Percentiles rank a stretch among this genome's conserved stretches.
Conservation (phyloP, 2,797 vertebrate species). For the Rousettus madagascariensis region DNA sequence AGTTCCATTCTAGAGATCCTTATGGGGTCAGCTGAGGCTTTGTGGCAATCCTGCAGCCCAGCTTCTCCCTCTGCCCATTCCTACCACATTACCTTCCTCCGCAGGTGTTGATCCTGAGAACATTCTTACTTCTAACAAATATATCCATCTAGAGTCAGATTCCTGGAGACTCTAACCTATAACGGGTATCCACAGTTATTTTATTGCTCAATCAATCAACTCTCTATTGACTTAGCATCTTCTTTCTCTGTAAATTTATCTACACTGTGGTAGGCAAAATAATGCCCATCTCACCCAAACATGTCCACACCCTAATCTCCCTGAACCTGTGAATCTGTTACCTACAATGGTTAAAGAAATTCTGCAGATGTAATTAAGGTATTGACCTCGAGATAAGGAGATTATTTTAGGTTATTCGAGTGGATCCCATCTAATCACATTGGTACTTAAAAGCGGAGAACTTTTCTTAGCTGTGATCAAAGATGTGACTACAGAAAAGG, state of each 20-base stretch:
- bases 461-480: background rate
- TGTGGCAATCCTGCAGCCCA: background rate
- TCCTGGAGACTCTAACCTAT: background rate
- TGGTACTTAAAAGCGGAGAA: background rate
- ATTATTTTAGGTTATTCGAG: background rate
- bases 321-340: background rate
- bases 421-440: background rate
- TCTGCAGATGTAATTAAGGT: background rate
- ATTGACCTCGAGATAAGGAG: background rate
- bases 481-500: background rate
- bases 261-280: background rate
- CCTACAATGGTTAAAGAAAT: background rate
- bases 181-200: background rate
- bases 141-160: background rate
- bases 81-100: background rate
- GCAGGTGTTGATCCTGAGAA: background rate
- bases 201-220: background rate
- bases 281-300: background rate
- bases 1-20: background rate
- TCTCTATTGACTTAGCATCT: background rate
- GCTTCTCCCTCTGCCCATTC: background rate
- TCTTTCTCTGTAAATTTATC: background rate
- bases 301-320: background rate
- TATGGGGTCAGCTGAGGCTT: background rate
- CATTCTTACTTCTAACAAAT: background rate